Base-by-base conservation (phyloP, 1,140 invertebrate species). In the Drosophila tsacasi region DNA sequence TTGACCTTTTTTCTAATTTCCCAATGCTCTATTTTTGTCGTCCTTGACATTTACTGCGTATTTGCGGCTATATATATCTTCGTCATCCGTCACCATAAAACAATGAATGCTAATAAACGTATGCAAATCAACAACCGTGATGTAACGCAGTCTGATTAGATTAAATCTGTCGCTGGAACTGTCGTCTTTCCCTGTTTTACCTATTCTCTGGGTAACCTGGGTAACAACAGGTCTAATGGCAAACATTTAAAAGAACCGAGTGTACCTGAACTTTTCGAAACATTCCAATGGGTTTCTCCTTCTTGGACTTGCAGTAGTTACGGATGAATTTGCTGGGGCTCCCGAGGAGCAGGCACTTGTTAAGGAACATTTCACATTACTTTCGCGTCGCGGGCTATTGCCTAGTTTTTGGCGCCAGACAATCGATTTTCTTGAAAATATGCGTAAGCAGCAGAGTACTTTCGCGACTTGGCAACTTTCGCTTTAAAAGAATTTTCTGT, bases 351-450 rank as follows among this genome's bases (percentile, higher is more conserved):
- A 69, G 67, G 55, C 63, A 84, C 52, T 84, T 84, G 66, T 67
- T 78, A 9, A 78, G 44, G 12, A 89, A 65, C 84, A 87, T 87
- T 84, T 87, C 79, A 89, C 84, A 83, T 87, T 83, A 89, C 72
- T 61, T 39, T 54, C 59, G 23, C 46, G 0, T 46, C 42, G 35
- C 61, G 52, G 63, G 54, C 30, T 9, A 7, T 82, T 63, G 83
- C 76, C 77, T 57, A 71, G 50, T 89, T 81, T 80, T 80, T 40
- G 84, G 72, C 80, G 72, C 65, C 73, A 69, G 47, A 65, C 59
- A 72, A 87, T 78, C 79, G 78, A 84, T 84, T 78, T 87, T 68
- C 44, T 47, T 60, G 37, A 25, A 47, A 25, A 46, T 32, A 47
- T 73, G 72, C 21, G 46, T 60, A 23, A 19, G n/a, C 39, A 9